Evolutionary conservation across 2,888 invertebrate species (phyloP).

Genomic region (Criorhina ranunculi): DNA sequence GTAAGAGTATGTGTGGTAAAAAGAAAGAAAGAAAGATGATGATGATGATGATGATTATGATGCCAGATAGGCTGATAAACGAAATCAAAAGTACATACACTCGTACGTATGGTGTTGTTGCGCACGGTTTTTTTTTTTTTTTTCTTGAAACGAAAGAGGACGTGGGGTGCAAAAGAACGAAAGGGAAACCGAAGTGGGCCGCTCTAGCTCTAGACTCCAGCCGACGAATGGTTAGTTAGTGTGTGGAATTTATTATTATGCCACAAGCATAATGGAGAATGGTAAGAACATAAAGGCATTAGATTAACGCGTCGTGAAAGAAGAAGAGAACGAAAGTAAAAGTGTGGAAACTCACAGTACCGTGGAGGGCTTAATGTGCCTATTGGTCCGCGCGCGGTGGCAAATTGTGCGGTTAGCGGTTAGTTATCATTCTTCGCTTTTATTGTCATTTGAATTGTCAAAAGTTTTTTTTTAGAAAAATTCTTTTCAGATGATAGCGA

Average conservation of each 20-base stretch:
- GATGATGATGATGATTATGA: conserved; percentile 28
- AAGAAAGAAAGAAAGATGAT: conserved; percentile 25
- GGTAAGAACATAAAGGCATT: conserved; percentile 58
- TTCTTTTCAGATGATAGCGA: conserved; percentile 40
- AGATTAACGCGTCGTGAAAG: conserved; percentile 31
- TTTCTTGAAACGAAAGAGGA: conserved; percentile 30
- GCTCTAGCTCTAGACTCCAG: neutral
- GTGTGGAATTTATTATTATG: conserved; percentile 70
- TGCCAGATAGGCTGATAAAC: conserved; percentile 63
- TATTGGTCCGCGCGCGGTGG: neutral
- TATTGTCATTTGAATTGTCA: conserved; percentile 67
- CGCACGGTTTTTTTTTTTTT: conserved; percentile 12
- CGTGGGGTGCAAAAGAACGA: conserved; percentile 35
- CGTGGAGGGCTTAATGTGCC: conserved; percentile 16
- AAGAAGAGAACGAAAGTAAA: conserved; percentile 65
- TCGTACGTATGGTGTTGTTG: conserved; percentile 17
- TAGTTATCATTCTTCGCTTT: conserved; percentile 64
- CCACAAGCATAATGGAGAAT: conserved; percentile 53
- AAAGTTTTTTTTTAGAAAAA: conserved; percentile 41
- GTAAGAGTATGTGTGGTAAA: conserved; percentile 2
- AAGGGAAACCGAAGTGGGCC: conserved; percentile 61
- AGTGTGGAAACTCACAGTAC: conserved; percentile 67
- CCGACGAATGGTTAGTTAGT: conserved; percentile 44
- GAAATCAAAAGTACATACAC: conserved; percentile 73
- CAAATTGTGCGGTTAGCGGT: conserved; percentile 36